These are phyloP conservation scores for Aythya baeri DNA, from an alignment of 2,113 vertebrate species.

Conservation along the genomic window DNA sequence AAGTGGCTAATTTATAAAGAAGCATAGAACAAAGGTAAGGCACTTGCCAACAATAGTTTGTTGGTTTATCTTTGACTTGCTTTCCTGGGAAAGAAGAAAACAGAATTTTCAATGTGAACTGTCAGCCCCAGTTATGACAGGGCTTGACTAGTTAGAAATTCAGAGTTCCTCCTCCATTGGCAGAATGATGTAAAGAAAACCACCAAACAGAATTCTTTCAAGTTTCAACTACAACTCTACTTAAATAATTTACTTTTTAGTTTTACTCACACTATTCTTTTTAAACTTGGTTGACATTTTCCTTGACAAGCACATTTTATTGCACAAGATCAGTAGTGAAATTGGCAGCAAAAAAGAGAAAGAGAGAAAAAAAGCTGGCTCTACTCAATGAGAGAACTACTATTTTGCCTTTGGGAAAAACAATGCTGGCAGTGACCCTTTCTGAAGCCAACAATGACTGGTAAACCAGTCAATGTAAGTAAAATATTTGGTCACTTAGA, in stretches of 20 bases:
- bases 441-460: constrained; percentile 40
- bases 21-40: constrained; percentile 74
- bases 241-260: constrained; percentile 89
- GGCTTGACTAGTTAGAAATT: constrained; percentile 78
- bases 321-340: constrained; percentile 76
- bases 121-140: constrained; percentile 84
- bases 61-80: constrained; percentile 85
- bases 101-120: constrained; percentile 89
- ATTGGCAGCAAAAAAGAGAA: constrained; percentile 64
- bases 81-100: constrained; percentile 84
- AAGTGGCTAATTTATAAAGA: constrained; percentile 76
- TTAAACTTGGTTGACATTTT: constrained; percentile 83
- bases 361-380: constrained; percentile 33
- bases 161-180: constrained; percentile 75
- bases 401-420: constrained; percentile 65
- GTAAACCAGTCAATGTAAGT: constrained; percentile 52
- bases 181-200: constrained; percentile 81
- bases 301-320: constrained; percentile 80
- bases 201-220: constrained; percentile 86
- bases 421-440: constrained; percentile 42
- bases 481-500: constrained; percentile 51
- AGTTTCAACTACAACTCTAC: constrained; percentile 82
- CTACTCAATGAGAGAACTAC: constrained; percentile 61
- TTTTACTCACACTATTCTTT: constrained; percentile 82
- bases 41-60: constrained; percentile 83